Base-by-base conservation (phyloP, 2,113 vertebrate species). In the Aldabrachelys gigantea region DNA sequence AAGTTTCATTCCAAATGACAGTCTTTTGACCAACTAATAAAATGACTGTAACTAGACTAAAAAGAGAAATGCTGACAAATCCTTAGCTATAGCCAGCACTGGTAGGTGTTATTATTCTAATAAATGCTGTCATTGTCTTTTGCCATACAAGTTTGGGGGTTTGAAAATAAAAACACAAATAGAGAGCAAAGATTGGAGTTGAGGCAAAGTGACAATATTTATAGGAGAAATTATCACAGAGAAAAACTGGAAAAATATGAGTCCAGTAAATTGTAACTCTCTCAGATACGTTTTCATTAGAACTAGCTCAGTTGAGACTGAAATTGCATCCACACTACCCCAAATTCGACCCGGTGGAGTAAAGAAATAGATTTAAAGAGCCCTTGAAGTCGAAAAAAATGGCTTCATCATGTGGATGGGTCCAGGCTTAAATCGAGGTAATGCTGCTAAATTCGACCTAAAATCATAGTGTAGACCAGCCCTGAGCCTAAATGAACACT, bases 151-250 rank as follows among this genome's bases (percentile, higher is more conserved):
- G 21, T 52, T 56, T 1, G 0, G 65, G 90, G 82, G 82, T 85
- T 49, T 80, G 87, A 69, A 76, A 22, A 44, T 89, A 50, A 93
- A 72, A 56, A 10, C 80, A 93, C 93, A 94, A 84, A 84, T 1
- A 92, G 84, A 93, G 86, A 90, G 85, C 50, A 62, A 88, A 88
- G 75, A 94, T 41, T 94, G 87, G 96, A 94, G 90, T 91, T 90
- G 95, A 94, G 97, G 95, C 95, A 92, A 97, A 96, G 90, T 89
- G 83, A 91, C 31, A 91, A 96, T 97, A 96, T 93, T 89, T 95
- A 95, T 90, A 88, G 94, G 93, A 97, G 94, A 91, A 97, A 97
- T 94, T 85, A 96, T 95, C 84, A 91, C 96, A 91, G 87, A 96
- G 80, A 96, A 96, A 96, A 88, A 94, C 95, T 92, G 89, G 94